Percentiles rank a stretch among this genome's conserved stretches.
Conservation (phyloP, 2,797 vertebrate species). For the Squalus acanthias region DNA sequence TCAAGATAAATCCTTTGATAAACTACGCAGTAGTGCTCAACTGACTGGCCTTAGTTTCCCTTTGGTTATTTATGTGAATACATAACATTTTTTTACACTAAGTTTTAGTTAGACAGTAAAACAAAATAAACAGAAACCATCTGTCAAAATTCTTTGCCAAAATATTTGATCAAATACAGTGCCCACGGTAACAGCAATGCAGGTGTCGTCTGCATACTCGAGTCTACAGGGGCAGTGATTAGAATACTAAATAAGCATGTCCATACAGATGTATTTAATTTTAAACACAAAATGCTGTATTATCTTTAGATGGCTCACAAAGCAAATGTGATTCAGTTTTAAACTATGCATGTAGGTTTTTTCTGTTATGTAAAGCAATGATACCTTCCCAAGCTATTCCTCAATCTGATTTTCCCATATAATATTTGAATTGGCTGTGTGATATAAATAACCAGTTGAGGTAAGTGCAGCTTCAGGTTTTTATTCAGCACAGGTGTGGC, state of each 20-base stretch:
- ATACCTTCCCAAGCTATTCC: background rate
- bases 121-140: background rate
- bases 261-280: background rate
- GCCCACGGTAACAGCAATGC: background rate
- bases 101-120: background rate
- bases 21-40: background rate
- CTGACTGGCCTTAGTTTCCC: background rate
- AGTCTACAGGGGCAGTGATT: background rate
- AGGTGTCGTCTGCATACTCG: background rate
- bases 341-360: background rate
- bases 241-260: background rate
- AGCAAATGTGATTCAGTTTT: background rate
- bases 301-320: background rate
- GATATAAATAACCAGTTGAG: background rate
- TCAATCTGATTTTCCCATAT: background rate
- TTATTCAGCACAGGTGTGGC: background rate
- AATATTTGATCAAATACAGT: background rate
- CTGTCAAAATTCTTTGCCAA: slow-evolving; percentile 25
- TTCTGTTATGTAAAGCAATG: background rate
- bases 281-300: background rate
- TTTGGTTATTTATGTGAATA: background rate
- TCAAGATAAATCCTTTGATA: background rate
- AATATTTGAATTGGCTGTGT: background rate
- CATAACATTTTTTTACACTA: background rate
- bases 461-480: background rate